phyloP scores from a whole-genome alignment of 2,797 vertebrate genomes.

The Oryzias dopingdopingensis region DNA sequence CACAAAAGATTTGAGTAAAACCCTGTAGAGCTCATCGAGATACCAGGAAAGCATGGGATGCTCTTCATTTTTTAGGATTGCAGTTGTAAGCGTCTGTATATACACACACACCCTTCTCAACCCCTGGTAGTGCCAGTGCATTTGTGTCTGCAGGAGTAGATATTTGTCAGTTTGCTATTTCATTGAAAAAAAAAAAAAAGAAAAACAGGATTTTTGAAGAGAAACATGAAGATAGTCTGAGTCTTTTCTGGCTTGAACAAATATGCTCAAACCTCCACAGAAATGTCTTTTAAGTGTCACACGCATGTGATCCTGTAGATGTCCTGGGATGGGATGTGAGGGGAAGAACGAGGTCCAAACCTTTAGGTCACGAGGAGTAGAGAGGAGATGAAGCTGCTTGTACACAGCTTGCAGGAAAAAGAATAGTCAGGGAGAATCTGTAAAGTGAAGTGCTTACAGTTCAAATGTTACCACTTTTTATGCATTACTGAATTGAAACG shows the following conservation, averaged over 20 bases:
- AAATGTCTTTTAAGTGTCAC: conserved; percentile 21
- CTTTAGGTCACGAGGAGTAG: conserved; percentile 33
- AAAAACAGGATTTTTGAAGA: conserved; percentile 28
- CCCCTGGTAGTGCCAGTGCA: conserved; percentile 36
- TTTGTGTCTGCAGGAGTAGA: conserved; percentile 24
- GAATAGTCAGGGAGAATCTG: conserved; percentile 23
- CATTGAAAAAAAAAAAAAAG: conserved; percentile 12
- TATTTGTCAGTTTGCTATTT: conserved; percentile 39
- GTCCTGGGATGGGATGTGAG: conserved; percentile 11
- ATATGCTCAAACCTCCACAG: conserved; percentile 13
- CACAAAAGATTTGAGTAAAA: conserved; percentile 14
- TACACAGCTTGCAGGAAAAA: conserved; percentile 27
- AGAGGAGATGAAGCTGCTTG: conserved; percentile 41
- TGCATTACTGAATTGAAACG: conserved; percentile 47
- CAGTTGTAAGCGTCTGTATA: conserved; percentile 46
- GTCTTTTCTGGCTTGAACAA: background rate
- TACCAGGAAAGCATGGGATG: conserved; percentile 31
- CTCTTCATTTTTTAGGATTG: conserved; percentile 23
- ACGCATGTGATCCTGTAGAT: conserved; percentile 18
- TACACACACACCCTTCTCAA: conserved; percentile 21
- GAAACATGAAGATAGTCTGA: conserved; percentile 10
- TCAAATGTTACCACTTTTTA: conserved; percentile 37
- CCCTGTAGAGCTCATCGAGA: conserved; percentile 28
- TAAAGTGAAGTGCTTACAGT: conserved; percentile 23
- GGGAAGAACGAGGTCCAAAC: conserved; percentile 28